Percentiles rank a stretch among this genome's conserved stretches.
These are phyloP conservation scores for Sebastiscus albofasciatus DNA, from an alignment of 2,797 vertebrate genomes.

Conservation along the genomic window DNA sequence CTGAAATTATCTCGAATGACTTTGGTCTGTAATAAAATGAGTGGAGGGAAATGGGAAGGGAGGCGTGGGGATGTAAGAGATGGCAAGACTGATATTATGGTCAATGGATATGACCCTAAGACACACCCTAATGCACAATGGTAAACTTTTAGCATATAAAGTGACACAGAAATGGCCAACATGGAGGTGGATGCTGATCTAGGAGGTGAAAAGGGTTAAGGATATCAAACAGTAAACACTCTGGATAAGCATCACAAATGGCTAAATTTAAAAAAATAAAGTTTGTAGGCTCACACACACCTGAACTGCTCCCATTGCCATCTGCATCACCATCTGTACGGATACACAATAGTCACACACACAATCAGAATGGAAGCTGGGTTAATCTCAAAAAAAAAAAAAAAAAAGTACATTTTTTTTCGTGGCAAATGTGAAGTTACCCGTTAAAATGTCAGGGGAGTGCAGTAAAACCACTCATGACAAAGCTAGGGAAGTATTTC, in stretches of 20 bases:
- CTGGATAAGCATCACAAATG: slow-evolving; percentile 34
- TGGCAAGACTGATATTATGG: not conserved
- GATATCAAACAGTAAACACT: slow-evolving; percentile 39
- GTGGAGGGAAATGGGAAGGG: not conserved
- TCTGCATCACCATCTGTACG: slow-evolving; percentile 85
- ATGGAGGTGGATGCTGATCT: slow-evolving; percentile 30
- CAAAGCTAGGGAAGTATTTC: not conserved
- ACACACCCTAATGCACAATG: not conserved
- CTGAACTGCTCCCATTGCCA: slow-evolving; percentile 85
- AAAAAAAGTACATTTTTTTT: slow-evolving; percentile 15
- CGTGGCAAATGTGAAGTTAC: slow-evolving; percentile 25
- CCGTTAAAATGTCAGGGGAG: slow-evolving; percentile 27
- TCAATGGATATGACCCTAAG: not conserved
- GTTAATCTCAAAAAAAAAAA: slow-evolving; percentile 42
- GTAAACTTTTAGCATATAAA: not conserved
- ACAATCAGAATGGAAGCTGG: slow-evolving; percentile 67
- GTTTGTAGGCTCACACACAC: slow-evolving; percentile 72
- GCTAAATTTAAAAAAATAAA: slow-evolving; percentile 11
- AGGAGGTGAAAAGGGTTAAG: not conserved
- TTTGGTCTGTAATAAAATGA: not conserved
- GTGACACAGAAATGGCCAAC: slow-evolving; percentile 4
- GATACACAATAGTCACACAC: slow-evolving; percentile 78
- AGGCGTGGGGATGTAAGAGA: not conserved
- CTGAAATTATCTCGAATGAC: not conserved
- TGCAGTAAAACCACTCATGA: slow-evolving; percentile 12